Evolutionary conservation across 2,888 invertebrate species (phyloP), one percentile per base, ranked within the genome.

Genomic region (Mactromeris polynyma): DNA sequence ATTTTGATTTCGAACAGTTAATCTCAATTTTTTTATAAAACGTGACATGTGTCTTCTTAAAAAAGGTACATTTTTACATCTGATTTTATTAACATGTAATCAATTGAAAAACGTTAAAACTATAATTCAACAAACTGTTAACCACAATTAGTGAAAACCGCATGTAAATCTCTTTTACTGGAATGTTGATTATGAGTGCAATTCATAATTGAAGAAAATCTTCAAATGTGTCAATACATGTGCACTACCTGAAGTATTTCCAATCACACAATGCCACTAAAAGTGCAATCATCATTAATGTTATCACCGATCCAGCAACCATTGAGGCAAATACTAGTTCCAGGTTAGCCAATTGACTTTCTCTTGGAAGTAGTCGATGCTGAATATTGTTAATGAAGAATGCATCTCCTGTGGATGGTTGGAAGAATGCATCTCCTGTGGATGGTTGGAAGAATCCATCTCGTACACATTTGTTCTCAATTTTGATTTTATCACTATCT

Each of bases 281-380:
- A 0, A 90, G 80, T 11, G 88, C 86, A 33, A 88, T 38, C 33
- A 90, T 38, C 42, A 90, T 42, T 0, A 88, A 7, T 21, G 90
- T 90, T 54, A 88, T 87, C 26, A 89, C 83, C 83, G 81, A 87
- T 14, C 90, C 90, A 69, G 88, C 87, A 17, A 90, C 36, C 79
- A 90, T 81, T 3, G 85, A 58, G 17, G 86, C 83, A 26, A 81
- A 78, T 31, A 86, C 88, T 58, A 90, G 82, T 40, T 86, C 80
- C 31, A 90, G n/a, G 64, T 90, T 90, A 31, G 88, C 87, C 11
- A 81, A 19, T 79, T 88, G 85, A 36, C 73, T 58, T 51, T 87
- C 58, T 26, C 54, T 79, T 2, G 83, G 33, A 2, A 82, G 78
- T 17, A 77, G 36, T 36, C 36, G 73, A 36, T 36, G 73, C 3